Conservation (phyloP, 2,888 invertebrate species). For the Caenorhabditis sp. region DNA sequence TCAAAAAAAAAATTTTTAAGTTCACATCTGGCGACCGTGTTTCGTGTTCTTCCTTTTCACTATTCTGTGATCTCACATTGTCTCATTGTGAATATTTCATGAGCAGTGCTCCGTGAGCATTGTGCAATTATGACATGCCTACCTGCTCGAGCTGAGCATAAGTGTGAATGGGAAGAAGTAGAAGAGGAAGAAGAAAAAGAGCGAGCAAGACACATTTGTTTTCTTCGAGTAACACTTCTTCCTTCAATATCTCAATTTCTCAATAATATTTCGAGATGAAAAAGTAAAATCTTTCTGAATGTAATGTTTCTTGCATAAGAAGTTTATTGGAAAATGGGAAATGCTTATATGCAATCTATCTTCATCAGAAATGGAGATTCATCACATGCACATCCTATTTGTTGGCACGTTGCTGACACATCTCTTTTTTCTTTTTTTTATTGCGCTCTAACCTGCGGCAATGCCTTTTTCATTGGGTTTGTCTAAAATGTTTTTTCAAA, state of each 20-base stretch:
- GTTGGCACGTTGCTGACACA: constrained; percentile 14
- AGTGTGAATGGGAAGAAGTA: not conserved
- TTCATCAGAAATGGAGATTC: constrained; percentile 18
- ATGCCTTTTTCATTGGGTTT: no score
- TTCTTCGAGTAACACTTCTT: not conserved
- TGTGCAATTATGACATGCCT: constrained; percentile 13
- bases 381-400: constrained; percentile 33
- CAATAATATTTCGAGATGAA: not conserved
- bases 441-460: no score
- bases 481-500: no score
- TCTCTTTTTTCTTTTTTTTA: not conserved
- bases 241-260: not conserved
- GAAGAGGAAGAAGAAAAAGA: not conserved
- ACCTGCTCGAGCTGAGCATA: not conserved
- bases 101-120: constrained; percentile 1
- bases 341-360: no score
- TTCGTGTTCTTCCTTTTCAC: no score
- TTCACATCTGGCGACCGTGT: no score
- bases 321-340: no score
- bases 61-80: not conserved
- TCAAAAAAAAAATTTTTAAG: no score
- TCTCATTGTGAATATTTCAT: constrained; percentile 32
- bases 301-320: no score
- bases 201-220: constrained; percentile 1
- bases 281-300: no score